phyloP scores from a whole-genome alignment of 2,113 vertebrate genomes.

The Siniperca chuatsi region DNA sequence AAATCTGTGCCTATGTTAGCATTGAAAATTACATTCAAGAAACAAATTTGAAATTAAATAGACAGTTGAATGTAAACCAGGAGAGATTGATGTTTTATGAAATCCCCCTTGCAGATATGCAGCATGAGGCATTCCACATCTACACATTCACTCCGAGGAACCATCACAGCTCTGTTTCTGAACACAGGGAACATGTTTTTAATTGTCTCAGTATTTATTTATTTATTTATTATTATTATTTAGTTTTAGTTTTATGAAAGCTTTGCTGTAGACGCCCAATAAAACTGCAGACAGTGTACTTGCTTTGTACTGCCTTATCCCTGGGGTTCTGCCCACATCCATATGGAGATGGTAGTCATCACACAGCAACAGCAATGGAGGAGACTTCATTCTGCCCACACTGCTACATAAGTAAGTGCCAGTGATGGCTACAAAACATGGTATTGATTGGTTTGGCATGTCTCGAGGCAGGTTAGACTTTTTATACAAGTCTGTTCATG shows the following conservation, averaged over 20 bases:
- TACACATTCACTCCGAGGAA: neutral
- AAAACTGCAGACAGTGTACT: neutral
- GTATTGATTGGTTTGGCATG: neutral
- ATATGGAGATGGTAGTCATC: neutral
- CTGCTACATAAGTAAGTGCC: neutral
- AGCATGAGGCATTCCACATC: neutral
- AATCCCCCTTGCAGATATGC: neutral
- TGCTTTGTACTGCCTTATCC: neutral
- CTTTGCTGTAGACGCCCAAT: conserved; percentile 7
- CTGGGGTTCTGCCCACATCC: neutral
- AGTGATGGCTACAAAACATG: neutral
- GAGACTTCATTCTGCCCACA: neutral
- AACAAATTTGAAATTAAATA: neutral
- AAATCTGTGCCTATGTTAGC: neutral
- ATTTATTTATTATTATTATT: too few relatives aligned
- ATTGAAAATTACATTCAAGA: neutral
- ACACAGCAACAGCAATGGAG: neutral
- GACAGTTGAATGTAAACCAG: neutral
- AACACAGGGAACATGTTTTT: neutral
- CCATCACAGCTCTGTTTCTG: neutral
- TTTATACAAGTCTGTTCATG: neutral
- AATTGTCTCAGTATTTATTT: neutral
- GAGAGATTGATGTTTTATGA: neutral
- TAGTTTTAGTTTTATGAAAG: neutral
- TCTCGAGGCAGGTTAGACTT: neutral